These are phyloP conservation scores for Meandrina meandrites DNA, from an alignment of 92 coral and sea anemone species.

Conservation along the genomic window DNA sequence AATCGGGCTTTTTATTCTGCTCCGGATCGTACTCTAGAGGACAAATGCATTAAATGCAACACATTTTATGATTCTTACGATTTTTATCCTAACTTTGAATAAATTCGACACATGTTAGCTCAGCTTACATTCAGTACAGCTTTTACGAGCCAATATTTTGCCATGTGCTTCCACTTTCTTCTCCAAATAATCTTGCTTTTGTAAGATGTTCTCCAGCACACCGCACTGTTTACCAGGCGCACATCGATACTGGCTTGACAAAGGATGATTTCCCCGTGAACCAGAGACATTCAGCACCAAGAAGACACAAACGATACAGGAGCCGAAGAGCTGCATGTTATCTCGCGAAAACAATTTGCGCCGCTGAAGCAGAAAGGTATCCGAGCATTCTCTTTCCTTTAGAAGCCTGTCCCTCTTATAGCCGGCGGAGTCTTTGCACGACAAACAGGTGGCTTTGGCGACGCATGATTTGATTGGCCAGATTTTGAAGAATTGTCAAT, in stretches of 20 bases:
- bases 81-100: too few relatives aligned
- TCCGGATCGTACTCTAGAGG: too few relatives aligned
- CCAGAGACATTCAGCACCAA: not conserved
- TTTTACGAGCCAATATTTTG: not conserved
- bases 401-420: too few relatives aligned
- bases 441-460: too few relatives aligned
- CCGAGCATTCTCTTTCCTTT: too few relatives aligned
- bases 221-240: not conserved
- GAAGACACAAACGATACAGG: not conserved
- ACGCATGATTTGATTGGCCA: too few relatives aligned
- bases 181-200: not conserved
- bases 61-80: too few relatives aligned
- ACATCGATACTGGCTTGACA: not conserved
- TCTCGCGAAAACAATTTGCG: too few relatives aligned
- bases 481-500: too few relatives aligned
- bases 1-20: too few relatives aligned
- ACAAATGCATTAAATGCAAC: not conserved
- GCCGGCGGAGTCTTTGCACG: too few relatives aligned
- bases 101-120: not conserved
- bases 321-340: not conserved
- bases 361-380: too few relatives aligned
- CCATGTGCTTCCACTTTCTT: slow-evolving; percentile 15
- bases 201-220: not conserved
- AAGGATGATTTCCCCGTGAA: not conserved
- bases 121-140: not conserved